These are phyloP conservation scores for Piprites chloris DNA, from an alignment of 2,113 vertebrate species.

Conservation along the genomic window DNA sequence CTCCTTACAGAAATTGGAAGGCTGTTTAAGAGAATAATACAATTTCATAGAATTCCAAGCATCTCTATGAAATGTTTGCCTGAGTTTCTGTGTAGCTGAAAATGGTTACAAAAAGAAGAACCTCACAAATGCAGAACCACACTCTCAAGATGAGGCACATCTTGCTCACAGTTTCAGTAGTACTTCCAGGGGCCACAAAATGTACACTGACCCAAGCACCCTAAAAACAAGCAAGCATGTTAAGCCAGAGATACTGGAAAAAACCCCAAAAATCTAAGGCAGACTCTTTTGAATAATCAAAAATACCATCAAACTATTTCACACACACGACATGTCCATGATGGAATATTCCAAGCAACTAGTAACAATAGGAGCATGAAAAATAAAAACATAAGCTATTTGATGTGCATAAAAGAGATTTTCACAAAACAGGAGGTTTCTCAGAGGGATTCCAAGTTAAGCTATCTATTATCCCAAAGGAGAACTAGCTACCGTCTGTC, in stretches of 20 bases:
- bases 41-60: background rate
- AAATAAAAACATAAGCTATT: background rate
- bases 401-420: background rate
- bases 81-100: background rate
- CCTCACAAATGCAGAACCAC: background rate
- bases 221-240: background rate
- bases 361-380: background rate
- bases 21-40: background rate
- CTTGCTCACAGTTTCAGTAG: background rate
- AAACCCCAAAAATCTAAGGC: background rate
- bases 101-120: background rate
- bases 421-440: background rate
- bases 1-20: background rate
- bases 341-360: background rate
- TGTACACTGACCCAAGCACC: background rate
- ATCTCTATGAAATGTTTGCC: background rate
- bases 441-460: background rate
- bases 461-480: conserved; percentile 33
- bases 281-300: background rate
- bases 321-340: rapidly evolving
- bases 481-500: conserved; percentile 62
- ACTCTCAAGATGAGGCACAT: background rate
- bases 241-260: background rate
- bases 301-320: background rate
- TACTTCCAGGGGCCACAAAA: background rate